Conservation (phyloP, 2,113 vertebrate genomes). For the Indri indri region DNA sequence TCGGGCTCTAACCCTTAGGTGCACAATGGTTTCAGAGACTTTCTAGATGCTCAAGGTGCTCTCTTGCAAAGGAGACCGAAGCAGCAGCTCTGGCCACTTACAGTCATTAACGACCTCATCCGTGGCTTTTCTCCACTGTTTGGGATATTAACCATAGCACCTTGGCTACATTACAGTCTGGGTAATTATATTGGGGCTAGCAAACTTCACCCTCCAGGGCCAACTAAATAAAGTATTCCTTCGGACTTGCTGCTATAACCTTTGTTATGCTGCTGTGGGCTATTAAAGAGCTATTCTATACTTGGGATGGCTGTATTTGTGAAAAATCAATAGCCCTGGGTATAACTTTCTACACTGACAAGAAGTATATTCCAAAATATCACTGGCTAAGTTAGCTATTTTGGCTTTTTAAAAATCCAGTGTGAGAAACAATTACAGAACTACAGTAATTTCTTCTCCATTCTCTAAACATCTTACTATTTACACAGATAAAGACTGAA, state of each 20-base stretch:
- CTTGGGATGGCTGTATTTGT: conserved; percentile 34
- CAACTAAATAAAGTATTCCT: conserved; percentile 65
- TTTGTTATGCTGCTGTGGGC: conserved; percentile 57
- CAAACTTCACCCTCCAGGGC: conserved; percentile 38
- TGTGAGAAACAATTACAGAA: background rate
- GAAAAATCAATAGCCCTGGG: conserved; percentile 54
- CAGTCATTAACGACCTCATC: background rate
- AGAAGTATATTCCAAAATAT: conserved; percentile 40
- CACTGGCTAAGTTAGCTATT: background rate
- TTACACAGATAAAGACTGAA: background rate
- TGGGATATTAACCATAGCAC: conserved; percentile 10
- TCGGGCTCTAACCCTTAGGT: background rate
- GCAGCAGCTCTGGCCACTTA: background rate
- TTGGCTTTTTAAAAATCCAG: background rate
- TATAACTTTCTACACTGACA: conserved; percentile 26
- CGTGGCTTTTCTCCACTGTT: background rate
- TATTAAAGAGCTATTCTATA: conserved; percentile 45
- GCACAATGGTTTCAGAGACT: background rate
- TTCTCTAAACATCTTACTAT: conserved; percentile 15
- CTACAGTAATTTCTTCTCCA: background rate
- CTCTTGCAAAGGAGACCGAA: background rate
- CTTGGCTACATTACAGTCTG: conserved; percentile 56
- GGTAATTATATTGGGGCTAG: conserved; percentile 47
- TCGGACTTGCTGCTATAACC: conserved; percentile 28
- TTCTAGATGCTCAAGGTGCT: background rate